Base-by-base conservation (phyloP, 37 sponge, comb jelly and placozoan genomes). In the Theonella swinhoei region DNA sequence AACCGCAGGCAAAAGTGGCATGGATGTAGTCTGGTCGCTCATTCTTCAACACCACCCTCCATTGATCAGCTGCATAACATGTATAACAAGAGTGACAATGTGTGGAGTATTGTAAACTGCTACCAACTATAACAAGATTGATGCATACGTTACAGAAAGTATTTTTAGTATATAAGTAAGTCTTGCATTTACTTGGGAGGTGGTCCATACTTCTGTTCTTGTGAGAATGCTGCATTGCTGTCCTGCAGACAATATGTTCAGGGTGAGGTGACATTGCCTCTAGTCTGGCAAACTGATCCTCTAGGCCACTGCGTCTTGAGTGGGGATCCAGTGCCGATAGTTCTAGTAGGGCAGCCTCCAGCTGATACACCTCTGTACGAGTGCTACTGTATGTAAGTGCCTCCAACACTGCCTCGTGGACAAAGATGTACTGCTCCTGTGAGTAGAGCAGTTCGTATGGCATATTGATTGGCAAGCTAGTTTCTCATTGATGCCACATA, bases 341-440 rank as follows among this genome's bases (percentile, higher is more conserved):
- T 22, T 39, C 23, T 3, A 4, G 4, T 9, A 75, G 40, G 25
- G n/a, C 9, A 24, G 47, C 7, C 24, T 39, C 28, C 60, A 75
- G 24, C 30, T 75, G 29, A 7, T 2, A 2, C 26, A 42, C 76
- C n/a, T 23, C 31, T 3, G 42, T 42, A 4, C 43, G 76, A 47
- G 76, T 75, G 25, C 7, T 7, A 42, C 76, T 54, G 43, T 58
- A 75, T 4, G 43, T n/a, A 19, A 54, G 58, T 24, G 7, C 5
- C 30, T 83, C 39, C 64, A 83, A 54, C 26, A 75, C 41, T 24
- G 70, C 43, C 25, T 83, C 76, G 74, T 83, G 84, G 26, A 75
- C 47, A 25, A 83, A 20, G 36, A 32, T 68, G 30, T 83, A 83
- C 69, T 74, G 84, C 22, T 83, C 76, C 84, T 83, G 35, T 4